These are phyloP conservation scores for Cyclophora punctaria DNA, from an alignment of 2,888 invertebrate species.

Conservation along the genomic window DNA sequence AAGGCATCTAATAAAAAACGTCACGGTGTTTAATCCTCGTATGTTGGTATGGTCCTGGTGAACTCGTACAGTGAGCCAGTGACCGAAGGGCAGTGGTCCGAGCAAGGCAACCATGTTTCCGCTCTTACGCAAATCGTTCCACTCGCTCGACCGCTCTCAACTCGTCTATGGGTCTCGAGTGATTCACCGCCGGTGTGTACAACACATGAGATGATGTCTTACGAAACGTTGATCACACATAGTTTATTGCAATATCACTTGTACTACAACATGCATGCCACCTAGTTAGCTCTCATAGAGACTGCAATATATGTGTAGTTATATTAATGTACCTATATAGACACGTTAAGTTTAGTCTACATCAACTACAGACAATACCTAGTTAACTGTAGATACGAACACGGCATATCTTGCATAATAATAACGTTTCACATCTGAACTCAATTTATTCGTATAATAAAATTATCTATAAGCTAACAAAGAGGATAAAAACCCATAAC, in stretches of 20 bases:
- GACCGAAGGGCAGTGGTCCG: constrained; percentile 29
- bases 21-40: too few species aligned
- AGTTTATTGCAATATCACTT: constrained; percentile 22
- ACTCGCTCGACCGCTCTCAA: constrained; percentile 24
- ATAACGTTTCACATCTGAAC: too few species aligned
- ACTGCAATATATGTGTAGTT: neutral
- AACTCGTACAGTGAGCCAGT: constrained; percentile 9
- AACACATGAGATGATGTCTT: constrained; percentile 26
- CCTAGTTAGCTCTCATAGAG: constrained; percentile 7
- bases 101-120: constrained; percentile 36
- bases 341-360: too few species aligned
- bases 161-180: constrained; percentile 24
- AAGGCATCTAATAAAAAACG: too few species aligned
- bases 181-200: constrained; percentile 23
- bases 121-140: constrained; percentile 35
- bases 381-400: too few species aligned
- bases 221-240: constrained; percentile 19
- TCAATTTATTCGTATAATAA: too few species aligned
- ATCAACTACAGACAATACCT: too few species aligned
- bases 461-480: too few species aligned
- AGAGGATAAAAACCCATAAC: too few species aligned
- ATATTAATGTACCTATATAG: neutral
- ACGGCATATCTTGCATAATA: too few species aligned
- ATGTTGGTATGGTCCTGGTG: neutral
- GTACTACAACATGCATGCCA: constrained; percentile 8